A percentile compares a stretch with the other conserved stretches of the same genome.
phyloP scores from a whole-genome alignment of 2,113 vertebrate genomes.

The Hippocampus mohnikei region DNA sequence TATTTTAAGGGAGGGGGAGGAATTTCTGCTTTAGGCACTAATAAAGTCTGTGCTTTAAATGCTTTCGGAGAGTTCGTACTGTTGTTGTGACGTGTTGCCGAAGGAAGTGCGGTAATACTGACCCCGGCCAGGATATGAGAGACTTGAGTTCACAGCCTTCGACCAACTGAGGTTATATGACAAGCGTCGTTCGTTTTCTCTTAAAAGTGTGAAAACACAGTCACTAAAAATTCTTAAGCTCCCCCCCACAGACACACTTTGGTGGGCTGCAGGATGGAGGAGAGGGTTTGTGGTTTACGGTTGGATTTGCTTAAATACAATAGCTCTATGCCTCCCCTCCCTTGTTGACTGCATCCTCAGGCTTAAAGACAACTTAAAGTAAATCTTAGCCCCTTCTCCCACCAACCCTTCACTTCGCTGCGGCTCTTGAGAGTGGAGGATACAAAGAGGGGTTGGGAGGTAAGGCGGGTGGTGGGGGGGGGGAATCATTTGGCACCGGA shows the following conservation, averaged over 20 bases:
- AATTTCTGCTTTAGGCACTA: not conserved
- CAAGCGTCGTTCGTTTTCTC: slow-evolving; percentile 26
- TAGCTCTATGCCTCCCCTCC: slow-evolving; percentile 53
- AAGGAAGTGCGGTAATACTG: slow-evolving; percentile 62
- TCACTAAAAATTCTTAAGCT: slow-evolving; percentile 20
- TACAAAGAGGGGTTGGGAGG: not conserved
- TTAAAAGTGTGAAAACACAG: slow-evolving; percentile 21
- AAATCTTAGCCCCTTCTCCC: slow-evolving; percentile 50
- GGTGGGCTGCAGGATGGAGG: slow-evolving; percentile 8
- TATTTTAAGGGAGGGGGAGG: not conserved
- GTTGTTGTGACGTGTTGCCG: slow-evolving; percentile 28
- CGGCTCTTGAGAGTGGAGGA: slow-evolving; percentile 56
- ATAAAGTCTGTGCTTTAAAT: not conserved
- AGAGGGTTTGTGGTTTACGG: slow-evolving; percentile 23
- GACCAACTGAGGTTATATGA: not conserved
- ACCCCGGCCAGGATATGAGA: slow-evolving; percentile 72
- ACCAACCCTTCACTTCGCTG: slow-evolving; percentile 44
- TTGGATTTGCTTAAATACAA: slow-evolving; percentile 63
- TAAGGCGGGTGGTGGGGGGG: slow-evolving; percentile 24
- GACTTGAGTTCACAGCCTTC: slow-evolving; percentile 23
- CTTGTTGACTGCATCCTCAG: slow-evolving; percentile 58
- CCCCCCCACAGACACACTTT: slow-evolving; percentile 16
- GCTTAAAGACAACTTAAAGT: slow-evolving; percentile 64
- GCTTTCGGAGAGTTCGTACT: not conserved
- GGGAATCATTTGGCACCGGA: slow-evolving; percentile 72